phyloP scores from a whole-genome alignment of 1,140 invertebrate genomes.

The Bombus superbus region DNA sequence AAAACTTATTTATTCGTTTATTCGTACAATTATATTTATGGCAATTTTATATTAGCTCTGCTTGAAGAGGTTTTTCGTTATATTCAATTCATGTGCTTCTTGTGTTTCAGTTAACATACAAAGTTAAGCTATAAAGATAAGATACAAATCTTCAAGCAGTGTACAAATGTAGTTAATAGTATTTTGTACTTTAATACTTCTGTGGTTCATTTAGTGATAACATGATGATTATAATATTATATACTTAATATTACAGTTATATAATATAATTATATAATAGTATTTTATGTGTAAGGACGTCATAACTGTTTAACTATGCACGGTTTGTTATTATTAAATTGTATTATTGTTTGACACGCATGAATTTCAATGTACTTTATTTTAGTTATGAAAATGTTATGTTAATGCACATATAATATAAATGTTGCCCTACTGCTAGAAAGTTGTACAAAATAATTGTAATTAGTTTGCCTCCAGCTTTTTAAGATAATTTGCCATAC shows the following conservation, averaged over 20 bases:
- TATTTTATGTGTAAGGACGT: constrained; percentile 21
- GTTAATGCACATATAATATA: constrained; percentile 40
- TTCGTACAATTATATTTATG: constrained; percentile 54
- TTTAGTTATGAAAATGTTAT: constrained; percentile 46
- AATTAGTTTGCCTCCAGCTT: constrained; percentile 46
- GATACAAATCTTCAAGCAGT: constrained; percentile 61
- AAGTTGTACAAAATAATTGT: constrained; percentile 57
- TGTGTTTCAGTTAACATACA: background rate
- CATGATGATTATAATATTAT: constrained; percentile 49
- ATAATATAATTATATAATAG: constrained; percentile 37
- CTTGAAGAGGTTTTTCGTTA: constrained; percentile 37
- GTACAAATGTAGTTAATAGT: constrained; percentile 68
- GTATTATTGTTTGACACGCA: constrained; percentile 48
- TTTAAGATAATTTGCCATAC: constrained; percentile 30
- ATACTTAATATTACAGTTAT: constrained; percentile 60
- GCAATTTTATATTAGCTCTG: constrained; percentile 47
- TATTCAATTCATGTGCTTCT: background rate
- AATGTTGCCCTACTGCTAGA: constrained; percentile 54
- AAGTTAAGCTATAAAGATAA: constrained; percentile 43
- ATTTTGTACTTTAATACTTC: constrained; percentile 66
- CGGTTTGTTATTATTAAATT: constrained; percentile 42
- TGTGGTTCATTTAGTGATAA: constrained; percentile 55
- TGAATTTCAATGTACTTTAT: constrained; percentile 50
- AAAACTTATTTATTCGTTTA: constrained; percentile 62
- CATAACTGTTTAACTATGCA: constrained; percentile 39